phyloP scores from a whole-genome alignment of 2,797 vertebrate species.

The Peromyscus aztecus region DNA sequence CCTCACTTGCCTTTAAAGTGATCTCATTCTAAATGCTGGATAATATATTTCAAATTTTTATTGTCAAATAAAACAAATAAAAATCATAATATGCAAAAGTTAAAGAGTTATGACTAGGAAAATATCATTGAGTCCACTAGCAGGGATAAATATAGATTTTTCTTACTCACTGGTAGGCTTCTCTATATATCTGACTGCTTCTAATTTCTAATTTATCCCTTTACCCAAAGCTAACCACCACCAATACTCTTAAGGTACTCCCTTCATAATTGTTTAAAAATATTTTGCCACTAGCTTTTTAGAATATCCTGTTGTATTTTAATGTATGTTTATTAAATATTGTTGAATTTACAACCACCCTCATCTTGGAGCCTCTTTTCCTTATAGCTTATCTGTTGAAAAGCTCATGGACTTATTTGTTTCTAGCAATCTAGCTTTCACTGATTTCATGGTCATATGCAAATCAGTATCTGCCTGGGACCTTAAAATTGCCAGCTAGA shows the following conservation, averaged over 20 bases:
- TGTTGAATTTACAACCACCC: background rate
- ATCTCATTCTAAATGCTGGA: background rate
- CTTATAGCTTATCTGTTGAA: background rate
- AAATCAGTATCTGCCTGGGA: background rate
- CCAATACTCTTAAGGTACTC: background rate
- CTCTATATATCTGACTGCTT: background rate
- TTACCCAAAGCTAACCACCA: background rate
- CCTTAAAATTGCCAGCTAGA: background rate
- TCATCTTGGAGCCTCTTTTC: background rate
- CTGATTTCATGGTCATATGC: background rate
- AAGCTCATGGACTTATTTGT: background rate
- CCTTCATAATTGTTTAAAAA: background rate
- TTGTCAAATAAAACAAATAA: background rate
- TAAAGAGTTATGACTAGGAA: background rate
- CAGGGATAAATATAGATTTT: background rate
- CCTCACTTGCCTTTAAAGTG: background rate
- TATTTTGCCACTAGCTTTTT: background rate
- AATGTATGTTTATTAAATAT: background rate
- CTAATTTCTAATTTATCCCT: background rate
- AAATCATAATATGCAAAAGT: background rate
- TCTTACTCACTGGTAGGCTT: background rate
- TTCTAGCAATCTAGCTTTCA: background rate
- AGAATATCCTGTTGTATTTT: conserved; percentile 5
- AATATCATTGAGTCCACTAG: background rate
- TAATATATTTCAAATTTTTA: background rate